Evolutionary conservation across 2,797 vertebrate genomes (phyloP), one percentile per base, ranked within the genome.

Genomic region (Helarctos malayanus): DNA sequence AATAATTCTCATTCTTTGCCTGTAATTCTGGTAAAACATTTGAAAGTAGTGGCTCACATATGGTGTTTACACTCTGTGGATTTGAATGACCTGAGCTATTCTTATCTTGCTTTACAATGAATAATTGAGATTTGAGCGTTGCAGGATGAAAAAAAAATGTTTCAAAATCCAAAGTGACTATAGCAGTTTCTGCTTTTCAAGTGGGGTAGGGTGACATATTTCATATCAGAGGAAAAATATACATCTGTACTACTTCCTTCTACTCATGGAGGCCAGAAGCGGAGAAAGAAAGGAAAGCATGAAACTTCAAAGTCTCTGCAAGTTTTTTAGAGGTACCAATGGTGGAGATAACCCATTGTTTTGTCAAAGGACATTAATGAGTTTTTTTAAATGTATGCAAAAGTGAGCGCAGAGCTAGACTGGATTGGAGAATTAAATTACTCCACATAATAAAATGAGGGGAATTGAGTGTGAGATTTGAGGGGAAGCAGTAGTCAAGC

Each of bases 21-120:
- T 85, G 16, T 85, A 81, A 49, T 97, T 94, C 73, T 96, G 92
- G n/a, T 94, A 89, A 97, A 97, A 96, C 79, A 38, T 89, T 88
- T 81, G 81, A 96, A 89, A 91, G 29, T 78, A 54, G 23, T 95
- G 35, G 27, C 41, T 94, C 75, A 86, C 65, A 83, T 56, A 59
- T 83, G 79, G 59, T 95, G 45, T 94, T 98, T 96, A 94, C 57
- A 89, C 79, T 79, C 76, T 83, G 63, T 97, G 52, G 78, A 56
- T 95, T 86, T 95, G 84, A 96, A 78, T 94, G 86, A 89, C 75
- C 68, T 38, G 75, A 85, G 52, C 11, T 96, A 56, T 96, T 96
- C 73, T 94, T 97, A 91, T 68, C 56, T 89, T 89, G 35, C 56
- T 93, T 92, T 89, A 63, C 47, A 86, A 81, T 91, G 89, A 84